A percentile compares a stretch with the other conserved stretches of the same genome.
Conservation (phyloP, 2,888 invertebrate species). For the Cryptus viduatorius region DNA sequence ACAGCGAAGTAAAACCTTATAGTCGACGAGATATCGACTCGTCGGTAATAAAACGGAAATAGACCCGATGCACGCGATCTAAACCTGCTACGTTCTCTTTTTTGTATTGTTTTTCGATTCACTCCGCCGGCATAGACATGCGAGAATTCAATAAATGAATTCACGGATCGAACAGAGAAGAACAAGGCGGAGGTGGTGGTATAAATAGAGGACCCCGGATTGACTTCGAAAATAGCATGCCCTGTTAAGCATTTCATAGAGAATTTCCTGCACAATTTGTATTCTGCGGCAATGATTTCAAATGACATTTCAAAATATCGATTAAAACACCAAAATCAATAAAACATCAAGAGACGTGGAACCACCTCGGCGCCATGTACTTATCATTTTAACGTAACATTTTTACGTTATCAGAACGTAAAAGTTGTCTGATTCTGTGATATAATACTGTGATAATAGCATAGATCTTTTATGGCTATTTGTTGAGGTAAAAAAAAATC, state of each 20-base stretch:
- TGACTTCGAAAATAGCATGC: constrained; percentile 37
- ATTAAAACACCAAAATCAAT: background rate
- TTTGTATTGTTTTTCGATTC: constrained; percentile 22
- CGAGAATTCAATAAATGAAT: constrained; percentile 64
- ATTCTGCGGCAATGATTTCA: background rate
- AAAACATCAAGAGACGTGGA: too few species aligned
- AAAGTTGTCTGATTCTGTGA: too few species aligned
- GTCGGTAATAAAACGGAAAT: constrained; percentile 59
- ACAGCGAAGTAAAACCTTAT: background rate
- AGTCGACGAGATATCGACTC: constrained; percentile 55
- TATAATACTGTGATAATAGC: too few species aligned
- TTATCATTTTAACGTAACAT: too few species aligned
- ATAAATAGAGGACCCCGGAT: constrained; percentile 44
- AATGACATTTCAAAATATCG: background rate
- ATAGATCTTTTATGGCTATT: too few species aligned
- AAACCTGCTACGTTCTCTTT: constrained; percentile 36
- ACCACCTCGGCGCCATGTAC: too few species aligned
- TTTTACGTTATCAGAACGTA: too few species aligned
- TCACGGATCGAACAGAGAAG: constrained; percentile 3
- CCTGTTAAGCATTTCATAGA: constrained; percentile 43
- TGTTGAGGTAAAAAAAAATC: too few species aligned
- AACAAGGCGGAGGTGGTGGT: background rate
- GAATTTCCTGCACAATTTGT: constrained; percentile 20
- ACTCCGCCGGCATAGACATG: constrained; percentile 41
- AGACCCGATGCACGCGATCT: constrained; percentile 65